phyloP scores from a whole-genome alignment of 2,797 vertebrate genomes.

The Cirrhinus molitorella region DNA sequence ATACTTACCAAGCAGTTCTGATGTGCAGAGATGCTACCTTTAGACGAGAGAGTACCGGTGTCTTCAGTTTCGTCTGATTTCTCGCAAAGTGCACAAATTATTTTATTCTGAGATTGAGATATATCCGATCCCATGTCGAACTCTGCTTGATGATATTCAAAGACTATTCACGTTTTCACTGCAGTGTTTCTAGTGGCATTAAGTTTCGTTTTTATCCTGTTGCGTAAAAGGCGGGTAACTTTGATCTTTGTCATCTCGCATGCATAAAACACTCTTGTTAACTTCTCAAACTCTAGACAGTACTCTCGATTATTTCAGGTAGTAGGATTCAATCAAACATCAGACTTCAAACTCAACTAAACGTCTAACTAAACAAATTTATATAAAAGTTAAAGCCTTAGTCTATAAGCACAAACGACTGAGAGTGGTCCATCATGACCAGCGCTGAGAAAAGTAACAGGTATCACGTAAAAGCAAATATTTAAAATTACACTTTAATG shows the following conservation, averaged over 20 bases:
- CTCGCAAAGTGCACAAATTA: conserved; percentile 65
- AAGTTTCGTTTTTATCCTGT: background rate
- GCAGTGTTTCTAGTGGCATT: no score
- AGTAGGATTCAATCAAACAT: background rate
- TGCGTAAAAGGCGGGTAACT: background rate
- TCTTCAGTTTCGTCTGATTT: conserved; percentile 55
- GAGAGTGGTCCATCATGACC: background rate
- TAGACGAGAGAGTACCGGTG: conserved; percentile 68
- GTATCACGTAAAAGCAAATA: background rate
- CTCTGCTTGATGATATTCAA: background rate
- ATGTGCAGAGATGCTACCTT: conserved; percentile 68
- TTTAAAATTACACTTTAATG: background rate
- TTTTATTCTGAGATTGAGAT: no score
- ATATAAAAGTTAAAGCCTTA: background rate
- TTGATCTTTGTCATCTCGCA: no score
- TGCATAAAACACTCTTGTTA: background rate
- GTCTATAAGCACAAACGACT: background rate
- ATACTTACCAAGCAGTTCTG: conserved; percentile 76
- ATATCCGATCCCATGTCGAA: background rate
- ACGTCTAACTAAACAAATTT: background rate
- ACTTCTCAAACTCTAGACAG: background rate
- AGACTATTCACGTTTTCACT: background rate
- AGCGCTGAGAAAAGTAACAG: background rate
- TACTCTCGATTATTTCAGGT: background rate
- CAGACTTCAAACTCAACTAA: no score